These are phyloP conservation scores for Spicauda simplicius DNA, from an alignment of 2,888 invertebrate genomes.

Conservation along the genomic window DNA sequence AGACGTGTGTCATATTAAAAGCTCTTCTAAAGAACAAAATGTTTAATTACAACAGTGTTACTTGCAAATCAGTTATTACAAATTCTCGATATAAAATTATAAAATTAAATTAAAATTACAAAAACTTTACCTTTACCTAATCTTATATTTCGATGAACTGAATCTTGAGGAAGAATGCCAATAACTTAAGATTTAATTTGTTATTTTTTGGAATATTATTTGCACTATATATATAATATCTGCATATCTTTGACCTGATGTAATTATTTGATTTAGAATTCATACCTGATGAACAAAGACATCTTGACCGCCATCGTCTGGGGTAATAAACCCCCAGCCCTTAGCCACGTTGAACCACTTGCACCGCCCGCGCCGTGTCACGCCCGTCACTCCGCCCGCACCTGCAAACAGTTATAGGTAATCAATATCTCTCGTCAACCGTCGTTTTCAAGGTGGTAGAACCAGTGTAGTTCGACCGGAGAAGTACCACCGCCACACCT, in stretches of 20 bases:
- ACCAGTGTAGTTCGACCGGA: too few relatives aligned
- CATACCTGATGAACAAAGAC: constrained; percentile 96
- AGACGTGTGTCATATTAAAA: neutral
- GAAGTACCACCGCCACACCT: too few relatives aligned
- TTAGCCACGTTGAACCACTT: constrained; percentile 99
- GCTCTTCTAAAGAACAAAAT: neutral
- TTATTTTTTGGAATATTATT: too few relatives aligned
- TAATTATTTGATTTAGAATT: neutral
- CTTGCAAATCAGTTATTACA: neutral
- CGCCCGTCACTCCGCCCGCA: constrained; percentile 78
- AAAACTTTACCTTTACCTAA: neutral
- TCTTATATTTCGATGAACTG: too few relatives aligned
- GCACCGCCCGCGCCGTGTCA: constrained; percentile 91
- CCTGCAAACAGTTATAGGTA: constrained; percentile 54
- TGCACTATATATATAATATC: too few relatives aligned
- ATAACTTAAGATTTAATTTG: too few relatives aligned
- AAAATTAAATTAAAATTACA: neutral
- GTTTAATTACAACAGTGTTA: neutral
- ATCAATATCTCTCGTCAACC: too few relatives aligned
- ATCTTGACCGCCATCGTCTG: constrained; percentile 95
- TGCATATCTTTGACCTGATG: too few relatives aligned
- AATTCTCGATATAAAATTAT: neutral
- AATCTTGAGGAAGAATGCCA: too few relatives aligned
- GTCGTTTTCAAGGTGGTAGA: too few relatives aligned
- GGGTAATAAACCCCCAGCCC: constrained; percentile 97